A percentile compares a stretch with the other conserved stretches of the same genome.
Evolutionary conservation across 2,797 vertebrate genomes (phyloP).

Genomic region (Trachops cirrhosus): DNA sequence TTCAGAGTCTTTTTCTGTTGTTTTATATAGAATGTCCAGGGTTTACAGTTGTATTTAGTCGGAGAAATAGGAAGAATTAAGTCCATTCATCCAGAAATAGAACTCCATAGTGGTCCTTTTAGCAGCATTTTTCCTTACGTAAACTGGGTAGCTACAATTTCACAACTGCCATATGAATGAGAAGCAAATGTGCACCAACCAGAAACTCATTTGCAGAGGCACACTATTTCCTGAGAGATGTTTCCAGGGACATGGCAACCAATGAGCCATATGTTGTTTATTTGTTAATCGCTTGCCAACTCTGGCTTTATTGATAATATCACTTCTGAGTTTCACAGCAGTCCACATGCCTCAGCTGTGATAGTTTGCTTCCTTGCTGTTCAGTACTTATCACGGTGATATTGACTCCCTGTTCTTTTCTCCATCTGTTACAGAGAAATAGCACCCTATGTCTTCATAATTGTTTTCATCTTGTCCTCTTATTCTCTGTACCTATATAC

Average conservation of each 20-base stretch:
- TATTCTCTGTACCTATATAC: background rate
- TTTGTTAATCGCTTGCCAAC: constrained; percentile 68
- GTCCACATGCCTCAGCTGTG: constrained; percentile 60
- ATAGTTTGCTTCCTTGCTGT: constrained; percentile 57
- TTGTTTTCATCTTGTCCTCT: background rate
- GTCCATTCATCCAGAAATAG: background rate
- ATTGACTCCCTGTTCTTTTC: constrained; percentile 54
- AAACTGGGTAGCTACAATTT: background rate
- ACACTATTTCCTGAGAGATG: constrained; percentile 17
- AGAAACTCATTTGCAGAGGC: constrained; percentile 34
- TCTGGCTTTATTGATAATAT: constrained; percentile 71
- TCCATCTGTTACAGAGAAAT: constrained; percentile 54
- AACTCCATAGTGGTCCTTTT: background rate
- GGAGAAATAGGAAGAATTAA: background rate
- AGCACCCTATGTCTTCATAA: constrained; percentile 28
- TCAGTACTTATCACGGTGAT: constrained; percentile 51
- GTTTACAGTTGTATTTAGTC: background rate
- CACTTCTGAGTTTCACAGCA: constrained; percentile 59
- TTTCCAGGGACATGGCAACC: constrained; percentile 58
- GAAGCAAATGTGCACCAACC: background rate
- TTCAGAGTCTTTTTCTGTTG: background rate
- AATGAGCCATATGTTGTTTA: constrained; percentile 68
- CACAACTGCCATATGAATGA: background rate
- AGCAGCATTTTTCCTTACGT: background rate
- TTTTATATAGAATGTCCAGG: background rate